A percentile compares a stretch with the other conserved stretches of the same genome.
Conservation (phyloP, 2,888 invertebrate genomes). For the Morpho helenor region DNA sequence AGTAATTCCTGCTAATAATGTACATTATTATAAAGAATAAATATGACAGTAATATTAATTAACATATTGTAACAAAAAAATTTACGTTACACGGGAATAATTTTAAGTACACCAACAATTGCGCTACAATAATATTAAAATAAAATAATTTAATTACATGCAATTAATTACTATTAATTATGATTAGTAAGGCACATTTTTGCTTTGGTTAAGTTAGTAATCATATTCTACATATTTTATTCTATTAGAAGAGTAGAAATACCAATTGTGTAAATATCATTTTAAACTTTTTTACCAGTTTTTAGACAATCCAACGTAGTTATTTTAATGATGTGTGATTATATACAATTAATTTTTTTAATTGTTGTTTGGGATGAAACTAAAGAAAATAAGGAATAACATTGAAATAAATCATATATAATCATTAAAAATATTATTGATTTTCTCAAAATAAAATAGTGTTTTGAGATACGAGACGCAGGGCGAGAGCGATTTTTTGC, state of each 20-base stretch:
- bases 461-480: no score
- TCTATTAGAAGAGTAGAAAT: not conserved
- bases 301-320: no score
- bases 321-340: no score
- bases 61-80: not conserved
- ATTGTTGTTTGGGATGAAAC: no score
- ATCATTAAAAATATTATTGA: no score
- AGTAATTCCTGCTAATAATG: not conserved
- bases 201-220: constrained; percentile 40
- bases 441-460: no score
- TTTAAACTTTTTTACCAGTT: no score
- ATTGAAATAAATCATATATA: no score
- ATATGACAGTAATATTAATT: not conserved
- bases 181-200: constrained; percentile 56
- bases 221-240: constrained; percentile 15
- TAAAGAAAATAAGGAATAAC: no score
- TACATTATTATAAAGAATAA: not conserved
- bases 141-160: constrained; percentile 9
- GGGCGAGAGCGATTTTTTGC: no score
- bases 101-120: constrained; percentile 1
- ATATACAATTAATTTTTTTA: no score
- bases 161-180: constrained; percentile 36
- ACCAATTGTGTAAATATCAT: not conserved
- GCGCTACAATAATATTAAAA: not conserved
- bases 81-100: not conserved